Conservation (phyloP, 2,888 invertebrate species). For the Ophion costatus region DNA sequence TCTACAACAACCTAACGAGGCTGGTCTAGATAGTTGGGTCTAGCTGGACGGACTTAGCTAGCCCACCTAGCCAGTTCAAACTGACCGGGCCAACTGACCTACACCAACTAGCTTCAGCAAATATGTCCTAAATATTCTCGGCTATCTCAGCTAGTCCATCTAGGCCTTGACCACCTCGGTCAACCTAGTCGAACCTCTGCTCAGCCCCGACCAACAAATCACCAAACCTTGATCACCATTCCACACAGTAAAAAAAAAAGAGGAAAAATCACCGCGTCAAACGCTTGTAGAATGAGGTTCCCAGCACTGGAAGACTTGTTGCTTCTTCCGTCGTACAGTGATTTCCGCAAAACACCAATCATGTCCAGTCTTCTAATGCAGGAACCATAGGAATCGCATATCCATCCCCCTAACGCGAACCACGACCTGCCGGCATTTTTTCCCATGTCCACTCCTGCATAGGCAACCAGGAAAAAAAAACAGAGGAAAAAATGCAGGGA, state of each 20-base stretch:
- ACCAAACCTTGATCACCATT: not conserved
- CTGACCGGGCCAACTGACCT: too few species aligned
- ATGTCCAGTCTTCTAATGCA: not conserved
- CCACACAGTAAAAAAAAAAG: not conserved
- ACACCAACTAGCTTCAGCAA: too few species aligned
- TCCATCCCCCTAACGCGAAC: conserved; percentile 20
- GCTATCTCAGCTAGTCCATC: too few species aligned
- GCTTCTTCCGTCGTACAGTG: conserved; percentile 39
- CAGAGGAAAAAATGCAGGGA: conserved; percentile 42
- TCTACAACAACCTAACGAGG: too few species aligned
- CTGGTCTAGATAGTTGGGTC: too few species aligned
- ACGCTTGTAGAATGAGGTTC: conserved; percentile 5
- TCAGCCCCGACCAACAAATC: conserved; percentile 5
- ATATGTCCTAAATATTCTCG: too few species aligned
- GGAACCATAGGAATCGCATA: not conserved
- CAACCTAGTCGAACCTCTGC: conserved; percentile 4
- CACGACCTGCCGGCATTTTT: conserved; percentile 74
- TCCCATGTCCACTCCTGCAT: conserved; percentile 82
- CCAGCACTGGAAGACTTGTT: not conserved
- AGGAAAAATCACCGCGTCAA: conserved; percentile 30
- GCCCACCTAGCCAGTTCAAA: too few species aligned
- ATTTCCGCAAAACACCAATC: conserved; percentile 45
- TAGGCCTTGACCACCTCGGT: too few species aligned
- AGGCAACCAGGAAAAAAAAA: conserved; percentile 76
- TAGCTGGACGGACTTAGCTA: too few species aligned